These are phyloP conservation scores for Saimiri boliviensis DNA, from an alignment of 2,113 vertebrate species.

Conservation along the genomic window DNA sequence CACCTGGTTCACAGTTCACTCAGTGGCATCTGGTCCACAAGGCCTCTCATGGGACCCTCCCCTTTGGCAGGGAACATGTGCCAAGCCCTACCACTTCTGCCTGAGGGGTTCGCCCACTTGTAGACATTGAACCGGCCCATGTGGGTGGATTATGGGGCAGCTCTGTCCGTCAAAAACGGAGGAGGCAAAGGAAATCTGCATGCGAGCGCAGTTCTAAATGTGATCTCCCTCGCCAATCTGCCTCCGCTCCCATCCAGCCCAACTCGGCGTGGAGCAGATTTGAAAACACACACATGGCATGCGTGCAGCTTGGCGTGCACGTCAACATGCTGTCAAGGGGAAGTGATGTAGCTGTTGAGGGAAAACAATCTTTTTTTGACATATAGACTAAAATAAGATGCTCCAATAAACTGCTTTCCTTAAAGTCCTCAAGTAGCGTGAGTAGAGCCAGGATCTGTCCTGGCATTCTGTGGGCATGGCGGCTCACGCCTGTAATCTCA, in stretches of 20 bases:
- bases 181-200: rapidly evolving
- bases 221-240: neutral
- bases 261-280: rapidly evolving
- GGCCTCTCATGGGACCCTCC: neutral
- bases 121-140: neutral
- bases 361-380: neutral
- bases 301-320: rapidly evolving
- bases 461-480: neutral
- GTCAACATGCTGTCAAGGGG: neutral
- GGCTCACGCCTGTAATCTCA: too few relatives aligned
- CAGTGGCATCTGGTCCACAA: neutral
- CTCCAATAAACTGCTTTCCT: neutral
- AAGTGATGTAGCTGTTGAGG: neutral
- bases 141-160: neutral
- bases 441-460: neutral
- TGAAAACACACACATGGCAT: rapidly evolving
- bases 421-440: neutral
- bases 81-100: neutral
- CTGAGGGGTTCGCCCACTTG: neutral
- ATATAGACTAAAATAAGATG: neutral
- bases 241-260: neutral
- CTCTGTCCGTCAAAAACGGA: neutral
- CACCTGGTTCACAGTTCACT: neutral
- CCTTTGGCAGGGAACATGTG: neutral
- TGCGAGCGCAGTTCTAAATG: neutral